Conservation (phyloP, 2,113 vertebrate species). For the Indri indri region DNA sequence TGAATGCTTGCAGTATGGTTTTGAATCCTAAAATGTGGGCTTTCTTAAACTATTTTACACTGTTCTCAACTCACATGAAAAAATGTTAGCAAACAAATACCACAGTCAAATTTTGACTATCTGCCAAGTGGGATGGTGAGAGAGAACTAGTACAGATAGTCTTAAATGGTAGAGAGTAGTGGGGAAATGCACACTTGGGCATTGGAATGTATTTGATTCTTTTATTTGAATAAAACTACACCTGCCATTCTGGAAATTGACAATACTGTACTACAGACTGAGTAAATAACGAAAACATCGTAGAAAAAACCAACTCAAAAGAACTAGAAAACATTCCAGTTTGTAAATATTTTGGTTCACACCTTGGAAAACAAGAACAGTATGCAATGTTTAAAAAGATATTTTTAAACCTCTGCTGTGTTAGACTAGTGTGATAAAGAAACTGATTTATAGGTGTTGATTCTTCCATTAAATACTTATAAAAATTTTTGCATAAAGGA, state of each 20-base stretch:
- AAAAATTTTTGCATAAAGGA: background rate
- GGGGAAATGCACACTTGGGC: background rate
- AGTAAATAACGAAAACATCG: constrained; percentile 18
- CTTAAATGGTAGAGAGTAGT: background rate
- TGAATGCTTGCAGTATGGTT: background rate
- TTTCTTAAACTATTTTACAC: constrained; percentile 16
- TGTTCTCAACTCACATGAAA: background rate
- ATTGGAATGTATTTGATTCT: constrained; percentile 6
- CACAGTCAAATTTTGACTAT: background rate
- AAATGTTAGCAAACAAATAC: background rate
- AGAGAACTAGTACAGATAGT: background rate
- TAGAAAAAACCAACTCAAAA: background rate
- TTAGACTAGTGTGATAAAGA: background rate
- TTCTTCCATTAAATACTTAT: background rate
- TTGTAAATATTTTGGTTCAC: constrained; percentile 5
- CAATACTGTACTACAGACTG: background rate
- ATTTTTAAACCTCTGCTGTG: background rate
- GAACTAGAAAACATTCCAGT: constrained; percentile 27
- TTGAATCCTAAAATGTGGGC: background rate
- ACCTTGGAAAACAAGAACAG: background rate
- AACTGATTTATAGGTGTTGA: background rate
- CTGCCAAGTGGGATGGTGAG: background rate
- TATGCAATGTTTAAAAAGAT: background rate
- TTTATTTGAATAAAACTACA: constrained; percentile 22
- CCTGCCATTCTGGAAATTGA: background rate